These are phyloP conservation scores for Heliconius melpomene DNA, from an alignment of 1,140 invertebrate genomes.

Conservation along the genomic window DNA sequence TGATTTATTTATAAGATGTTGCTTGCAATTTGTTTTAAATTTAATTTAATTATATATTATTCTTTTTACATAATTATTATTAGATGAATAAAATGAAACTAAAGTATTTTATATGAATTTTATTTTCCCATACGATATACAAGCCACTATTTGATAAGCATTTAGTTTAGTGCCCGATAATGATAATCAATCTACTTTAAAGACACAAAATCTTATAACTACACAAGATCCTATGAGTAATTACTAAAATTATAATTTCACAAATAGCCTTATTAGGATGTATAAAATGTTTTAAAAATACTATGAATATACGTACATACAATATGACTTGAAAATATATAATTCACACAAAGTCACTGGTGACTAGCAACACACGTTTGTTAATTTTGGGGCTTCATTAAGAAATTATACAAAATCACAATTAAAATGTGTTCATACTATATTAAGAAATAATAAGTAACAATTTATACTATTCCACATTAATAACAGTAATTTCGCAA, in stretches of 20 bases:
- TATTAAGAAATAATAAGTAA: no score
- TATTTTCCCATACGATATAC: neutral
- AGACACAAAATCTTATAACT: neutral
- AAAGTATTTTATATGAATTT: constrained; percentile 10
- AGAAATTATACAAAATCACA: no score
- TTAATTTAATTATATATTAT: constrained; percentile 14
- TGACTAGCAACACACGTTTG: no score
- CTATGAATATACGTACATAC: no score
- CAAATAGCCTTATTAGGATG: no score
- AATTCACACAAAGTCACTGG: no score
- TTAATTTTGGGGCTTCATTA: no score
- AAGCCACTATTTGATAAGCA: neutral
- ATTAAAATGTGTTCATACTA: no score
- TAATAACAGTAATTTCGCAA: no score
- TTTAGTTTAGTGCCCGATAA: neutral
- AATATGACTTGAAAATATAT: no score
- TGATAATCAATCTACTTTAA: neutral
- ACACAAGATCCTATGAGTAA: neutral
- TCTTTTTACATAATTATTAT: constrained; percentile 16
- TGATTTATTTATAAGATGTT: constrained; percentile 11
- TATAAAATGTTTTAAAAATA: no score
- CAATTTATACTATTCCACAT: no score
- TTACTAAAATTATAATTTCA: neutral
- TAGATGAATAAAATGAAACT: constrained; percentile 16
- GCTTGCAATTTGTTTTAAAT: constrained; percentile 12